Conservation (phyloP, 2,797 vertebrate genomes). For the Brachymystax lenok region DNA sequence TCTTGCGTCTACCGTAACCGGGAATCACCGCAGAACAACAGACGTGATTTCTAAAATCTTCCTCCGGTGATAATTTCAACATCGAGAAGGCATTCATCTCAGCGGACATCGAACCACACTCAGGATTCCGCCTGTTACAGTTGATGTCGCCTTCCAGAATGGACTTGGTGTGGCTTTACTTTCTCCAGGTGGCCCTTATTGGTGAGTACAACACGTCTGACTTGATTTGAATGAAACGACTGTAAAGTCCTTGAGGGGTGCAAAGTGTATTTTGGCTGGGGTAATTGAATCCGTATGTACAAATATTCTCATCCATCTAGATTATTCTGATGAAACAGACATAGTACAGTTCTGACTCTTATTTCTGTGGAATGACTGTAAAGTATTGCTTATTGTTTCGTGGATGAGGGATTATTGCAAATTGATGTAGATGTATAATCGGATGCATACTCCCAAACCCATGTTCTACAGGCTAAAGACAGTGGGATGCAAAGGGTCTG, state of each 20-base stretch:
- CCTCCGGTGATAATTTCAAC: conserved; percentile 46
- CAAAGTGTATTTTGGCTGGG: too few relatives aligned
- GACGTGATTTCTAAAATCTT: conserved; percentile 41
- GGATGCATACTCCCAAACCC: too few relatives aligned
- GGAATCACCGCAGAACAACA: conserved; percentile 58
- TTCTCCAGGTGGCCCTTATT: conserved; percentile 69
- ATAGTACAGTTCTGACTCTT: too few relatives aligned
- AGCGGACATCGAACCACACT: conserved; percentile 27
- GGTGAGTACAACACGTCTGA: conserved; percentile 61
- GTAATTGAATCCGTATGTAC: too few relatives aligned
- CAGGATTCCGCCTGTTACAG: conserved; percentile 57
- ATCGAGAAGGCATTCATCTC: conserved; percentile 48
- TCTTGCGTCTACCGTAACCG: conserved; percentile 50
- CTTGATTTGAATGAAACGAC: conserved; percentile 10
- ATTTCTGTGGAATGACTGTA: too few relatives aligned
- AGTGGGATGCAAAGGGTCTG: too few relatives aligned
- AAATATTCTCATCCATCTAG: too few relatives aligned
- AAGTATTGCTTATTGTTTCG: too few relatives aligned
- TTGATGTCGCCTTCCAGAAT: conserved; percentile 55
- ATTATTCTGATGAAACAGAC: too few relatives aligned
- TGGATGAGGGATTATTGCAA: too few relatives aligned
- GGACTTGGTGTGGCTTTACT: conserved; percentile 71
- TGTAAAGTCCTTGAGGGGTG: not conserved
- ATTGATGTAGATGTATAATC: too few relatives aligned
- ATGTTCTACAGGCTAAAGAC: too few relatives aligned